Conservation (phyloP, 2,113 vertebrate genomes). For the Brienomyrus longianalis region DNA sequence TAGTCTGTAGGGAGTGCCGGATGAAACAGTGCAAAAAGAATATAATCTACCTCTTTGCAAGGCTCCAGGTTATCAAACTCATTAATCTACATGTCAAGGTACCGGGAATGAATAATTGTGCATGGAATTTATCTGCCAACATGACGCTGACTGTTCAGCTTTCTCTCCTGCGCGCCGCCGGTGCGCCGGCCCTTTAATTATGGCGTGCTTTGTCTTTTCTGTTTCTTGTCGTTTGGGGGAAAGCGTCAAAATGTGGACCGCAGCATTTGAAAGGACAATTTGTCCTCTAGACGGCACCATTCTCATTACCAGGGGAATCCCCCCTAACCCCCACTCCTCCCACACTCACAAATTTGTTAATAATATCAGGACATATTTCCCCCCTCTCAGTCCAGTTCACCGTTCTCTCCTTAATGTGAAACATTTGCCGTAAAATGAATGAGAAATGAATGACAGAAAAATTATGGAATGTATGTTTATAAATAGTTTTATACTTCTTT, state of each 20-base stretch:
- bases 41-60: conserved; percentile 79
- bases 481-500: background rate
- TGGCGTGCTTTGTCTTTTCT: conserved; percentile 87
- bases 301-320: conserved; percentile 9
- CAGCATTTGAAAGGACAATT: conserved; percentile 62
- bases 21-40: conserved; percentile 66
- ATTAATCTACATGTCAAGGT: conserved; percentile 98
- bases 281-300: conserved; percentile 60
- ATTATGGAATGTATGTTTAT: background rate
- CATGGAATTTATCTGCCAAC: conserved; percentile 96
- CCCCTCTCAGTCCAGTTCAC: background rate
- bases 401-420: background rate
- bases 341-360: background rate
- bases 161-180: conserved; percentile 63
- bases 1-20: conserved; percentile 37
- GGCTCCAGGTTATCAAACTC: conserved; percentile 98
- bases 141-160: conserved; percentile 87
- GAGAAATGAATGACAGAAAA: background rate
- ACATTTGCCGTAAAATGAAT: background rate
- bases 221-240: conserved; percentile 61
- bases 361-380: background rate
- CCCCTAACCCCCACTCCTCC: background rate
- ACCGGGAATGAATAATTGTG: conserved; percentile 98
- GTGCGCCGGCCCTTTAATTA: conserved; percentile 75
- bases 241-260: conserved; percentile 58